Evolutionary conservation across 2,888 invertebrate genomes (phyloP), one percentile per base, ranked within the genome.

Genomic region (Willowsia nigromaculata): DNA sequence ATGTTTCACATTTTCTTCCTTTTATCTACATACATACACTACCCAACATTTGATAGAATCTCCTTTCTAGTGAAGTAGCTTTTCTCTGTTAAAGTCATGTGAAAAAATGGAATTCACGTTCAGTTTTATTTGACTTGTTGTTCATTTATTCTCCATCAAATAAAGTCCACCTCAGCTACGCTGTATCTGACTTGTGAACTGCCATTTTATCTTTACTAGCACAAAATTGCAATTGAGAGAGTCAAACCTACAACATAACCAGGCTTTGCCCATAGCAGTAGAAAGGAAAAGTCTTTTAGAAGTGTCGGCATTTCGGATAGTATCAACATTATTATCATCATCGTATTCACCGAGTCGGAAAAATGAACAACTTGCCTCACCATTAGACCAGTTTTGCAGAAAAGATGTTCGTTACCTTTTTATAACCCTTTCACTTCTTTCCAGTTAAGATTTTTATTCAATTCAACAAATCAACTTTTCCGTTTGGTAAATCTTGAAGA

Each of bases 401-500:
- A 68, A 68, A 33, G 33, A 37, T 33, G 33, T 33, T 40, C 68
- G 68, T 68, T 68, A 68, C 68, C 15, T 22, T 18, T 9, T 37
- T 37, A 25, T 11, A 33, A 18, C 9, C 1, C 37, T n/a, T 68
- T 59, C 50, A 53, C 15, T 59, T 4, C 37, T 59, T 80, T 80
- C 80, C 59, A 59, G 40, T 40, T 59, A n/a, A 37, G 18, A 50
- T 80, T 56, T 80, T 59, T 80, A 68, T 68, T 68, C 37, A 68
- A 40, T 68, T 18, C 15, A 68, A 40, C 68, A 68, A 68, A 68
- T 68, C 68, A 68, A 68, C 37, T 68, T 62, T 62, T 62, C 68
- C n/a, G 30, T 37, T 37, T 68, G 68, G 40, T 68, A 37, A 37
- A 68, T 40, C 18, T 37, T 37, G 68, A 68, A 9, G 6, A 68